Base-by-base conservation (phyloP, 2,113 vertebrate species). In the Anhinga anhinga region DNA sequence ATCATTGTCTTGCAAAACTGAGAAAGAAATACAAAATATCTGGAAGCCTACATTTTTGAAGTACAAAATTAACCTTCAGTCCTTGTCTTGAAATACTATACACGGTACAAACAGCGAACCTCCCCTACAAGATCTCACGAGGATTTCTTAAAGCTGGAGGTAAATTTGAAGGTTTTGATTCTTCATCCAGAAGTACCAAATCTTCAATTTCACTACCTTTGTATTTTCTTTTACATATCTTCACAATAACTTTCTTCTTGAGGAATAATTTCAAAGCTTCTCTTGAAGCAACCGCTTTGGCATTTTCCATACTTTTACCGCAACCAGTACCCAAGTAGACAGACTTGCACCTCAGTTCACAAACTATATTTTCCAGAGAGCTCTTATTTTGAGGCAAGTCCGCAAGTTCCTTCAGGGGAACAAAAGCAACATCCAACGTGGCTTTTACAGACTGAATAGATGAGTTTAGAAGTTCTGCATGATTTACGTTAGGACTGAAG, bases 241-340 rank as follows among this genome's bases (percentile, higher is more conserved):
- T 99, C 56, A 99, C 99, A 21, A 98, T 98, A 93, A 99, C 99
- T 92, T 99, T 99, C 47, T 99, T 98, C 86, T 99, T 99, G 97
- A 99, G 99, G 97, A 99, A 99, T 27, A 99, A 98, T 95, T 99
- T 99, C 23, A 99, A 96, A 65, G 99, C 99, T 97, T 99, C 99
- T 93, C 99, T 99, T 8, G 99, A 99, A 78, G 99, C 99, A 97
- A 99, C 99, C 15, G 99, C 99, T 96, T 98, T 98, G 93, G 99
- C 99, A 25, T 99, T 99, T 32, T 99, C 97, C 97, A 99, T 99
- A 27, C 99, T 99, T 15, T 99, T 99, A 29, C 99, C 99, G 65
- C 99, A 99, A 52, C 99, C 99, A 16, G 99, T 99, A 73, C 99
- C 99, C 97, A 99, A 96, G 98, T 99, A 99, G 45, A 99, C 99